Evolutionary conservation across 92 coral and sea anemone genomes (phyloP).

Genomic region (Chrysogorgia sp.): DNA sequence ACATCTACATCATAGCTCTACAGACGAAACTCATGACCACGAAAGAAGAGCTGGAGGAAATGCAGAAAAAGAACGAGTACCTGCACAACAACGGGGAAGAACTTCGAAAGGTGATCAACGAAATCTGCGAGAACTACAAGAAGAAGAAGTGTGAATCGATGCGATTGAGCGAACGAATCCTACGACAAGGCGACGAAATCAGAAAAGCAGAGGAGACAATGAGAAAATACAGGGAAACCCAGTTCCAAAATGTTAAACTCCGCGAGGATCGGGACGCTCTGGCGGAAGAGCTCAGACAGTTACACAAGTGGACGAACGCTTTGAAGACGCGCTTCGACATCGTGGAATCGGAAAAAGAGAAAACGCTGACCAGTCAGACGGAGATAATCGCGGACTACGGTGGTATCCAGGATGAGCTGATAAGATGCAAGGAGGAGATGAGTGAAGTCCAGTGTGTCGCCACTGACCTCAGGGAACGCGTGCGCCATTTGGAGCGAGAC

Average conservation of each 20-base stretch:
- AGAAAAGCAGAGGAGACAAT: constrained; percentile 76
- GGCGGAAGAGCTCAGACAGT: constrained; percentile 67
- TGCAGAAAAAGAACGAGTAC: constrained; percentile 10
- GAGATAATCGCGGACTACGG: constrained; percentile 78
- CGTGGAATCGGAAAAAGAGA: constrained; percentile 82
- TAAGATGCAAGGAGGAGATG: constrained; percentile 28
- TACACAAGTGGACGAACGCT: constrained; percentile 87
- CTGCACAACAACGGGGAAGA: constrained; percentile 39
- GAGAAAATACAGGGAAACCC: constrained; percentile 76
- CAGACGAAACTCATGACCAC: constrained; percentile 69
- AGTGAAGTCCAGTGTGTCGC: constrained; percentile 58
- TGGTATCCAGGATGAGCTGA: constrained; percentile 67
- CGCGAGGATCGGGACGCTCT: constrained; percentile 74
- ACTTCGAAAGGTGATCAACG: constrained; percentile 52
- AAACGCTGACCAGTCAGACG: constrained; percentile 81
- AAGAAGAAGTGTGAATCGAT: constrained; percentile 91
- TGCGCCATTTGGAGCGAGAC: constrained; percentile 71
- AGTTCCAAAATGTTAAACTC: constrained; percentile 73
- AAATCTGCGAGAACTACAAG: constrained; percentile 72
- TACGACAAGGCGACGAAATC: constrained; percentile 79
- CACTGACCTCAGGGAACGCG: constrained; percentile 72
- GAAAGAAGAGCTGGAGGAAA: constrained; percentile 52
- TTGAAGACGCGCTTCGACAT: constrained; percentile 91
- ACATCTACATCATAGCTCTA: constrained; percentile 66
- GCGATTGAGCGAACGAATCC: constrained; percentile 76